Evolutionary conservation across 2,113 vertebrate genomes (phyloP).

Genomic region (Dipodomys spectabilis): DNA sequence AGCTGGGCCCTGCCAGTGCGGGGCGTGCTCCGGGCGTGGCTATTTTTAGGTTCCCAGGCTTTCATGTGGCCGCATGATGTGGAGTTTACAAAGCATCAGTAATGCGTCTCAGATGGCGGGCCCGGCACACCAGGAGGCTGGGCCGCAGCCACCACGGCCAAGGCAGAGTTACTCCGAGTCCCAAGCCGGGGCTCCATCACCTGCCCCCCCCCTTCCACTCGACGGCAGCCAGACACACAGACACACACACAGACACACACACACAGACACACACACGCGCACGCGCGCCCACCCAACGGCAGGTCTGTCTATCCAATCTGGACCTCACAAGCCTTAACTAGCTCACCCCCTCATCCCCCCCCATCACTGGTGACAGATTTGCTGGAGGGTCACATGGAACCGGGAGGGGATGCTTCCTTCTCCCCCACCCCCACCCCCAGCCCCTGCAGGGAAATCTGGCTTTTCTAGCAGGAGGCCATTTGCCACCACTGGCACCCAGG

Average conservation of each 20-base stretch:
- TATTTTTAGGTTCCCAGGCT: conserved; percentile 89
- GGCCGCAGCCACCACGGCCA: conserved; percentile 63
- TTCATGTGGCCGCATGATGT: conserved; percentile 90
- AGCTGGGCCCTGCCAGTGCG: conserved; percentile 84
- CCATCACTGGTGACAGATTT: not conserved
- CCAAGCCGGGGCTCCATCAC: conserved; percentile 29
- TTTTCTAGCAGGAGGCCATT: not conserved
- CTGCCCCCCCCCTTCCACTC: not conserved
- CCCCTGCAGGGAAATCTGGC: not conserved
- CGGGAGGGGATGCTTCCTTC: not conserved
- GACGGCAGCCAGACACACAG: too few relatives aligned
- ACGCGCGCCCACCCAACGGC: not conserved
- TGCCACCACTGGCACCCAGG: not conserved
- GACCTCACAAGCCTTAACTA: not conserved
- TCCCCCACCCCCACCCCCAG: not conserved
- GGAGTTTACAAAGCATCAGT: conserved; percentile 90
- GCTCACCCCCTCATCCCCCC: not conserved
- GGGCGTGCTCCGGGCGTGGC: conserved; percentile 85
- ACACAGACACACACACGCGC: too few relatives aligned
- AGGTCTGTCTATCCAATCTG: not conserved
- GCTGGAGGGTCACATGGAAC: not conserved
- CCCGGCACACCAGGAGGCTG: conserved; percentile 64
- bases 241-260: too few relatives aligned
- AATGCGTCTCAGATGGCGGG: conserved; percentile 88
- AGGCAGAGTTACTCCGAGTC: conserved; percentile 68